Percentiles rank a stretch among this genome's conserved stretches.
phyloP scores from a whole-genome alignment of 1,140 invertebrate species.

The Heliconius hewitsoni region DNA sequence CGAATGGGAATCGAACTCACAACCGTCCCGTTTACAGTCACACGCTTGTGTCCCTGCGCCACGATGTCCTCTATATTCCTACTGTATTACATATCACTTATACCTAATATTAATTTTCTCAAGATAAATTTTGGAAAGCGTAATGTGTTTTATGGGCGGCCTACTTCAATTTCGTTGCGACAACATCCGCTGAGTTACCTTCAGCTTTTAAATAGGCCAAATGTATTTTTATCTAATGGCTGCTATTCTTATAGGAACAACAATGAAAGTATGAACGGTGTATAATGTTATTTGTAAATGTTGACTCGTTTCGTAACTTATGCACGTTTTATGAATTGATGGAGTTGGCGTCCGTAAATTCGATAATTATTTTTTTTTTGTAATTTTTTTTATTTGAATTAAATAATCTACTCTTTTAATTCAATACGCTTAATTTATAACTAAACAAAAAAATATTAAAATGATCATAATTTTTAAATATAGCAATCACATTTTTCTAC shows the following conservation, averaged over 20 bases:
- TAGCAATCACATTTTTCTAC: no score
- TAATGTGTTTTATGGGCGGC: conserved; percentile 32
- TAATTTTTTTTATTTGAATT: no score
- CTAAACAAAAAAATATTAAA: no score
- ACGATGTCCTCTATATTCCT: no score
- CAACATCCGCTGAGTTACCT: conserved; percentile 32
- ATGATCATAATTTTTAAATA: no score
- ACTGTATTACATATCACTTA: no score
- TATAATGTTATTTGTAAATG: conserved; percentile 1
- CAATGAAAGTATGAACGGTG: conserved; percentile 5
- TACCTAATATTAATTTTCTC: background rate
- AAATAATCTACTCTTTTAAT: no score
- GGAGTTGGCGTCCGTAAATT: background rate
- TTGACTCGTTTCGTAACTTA: background rate
- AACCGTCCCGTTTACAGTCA: no score
- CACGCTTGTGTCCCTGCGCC: no score
- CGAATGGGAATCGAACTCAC: no score
- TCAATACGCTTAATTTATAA: no score
- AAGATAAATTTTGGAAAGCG: conserved; percentile 31
- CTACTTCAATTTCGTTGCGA: conserved; percentile 18
- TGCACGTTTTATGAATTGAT: background rate
- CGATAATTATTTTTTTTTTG: background rate
- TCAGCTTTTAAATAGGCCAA: conserved; percentile 31
- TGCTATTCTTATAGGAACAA: conserved; percentile 5
- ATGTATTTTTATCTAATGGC: conserved; percentile 19